Base-by-base conservation (phyloP, 2,888 invertebrate genomes). In the Dichetophora obliterata region DNA sequence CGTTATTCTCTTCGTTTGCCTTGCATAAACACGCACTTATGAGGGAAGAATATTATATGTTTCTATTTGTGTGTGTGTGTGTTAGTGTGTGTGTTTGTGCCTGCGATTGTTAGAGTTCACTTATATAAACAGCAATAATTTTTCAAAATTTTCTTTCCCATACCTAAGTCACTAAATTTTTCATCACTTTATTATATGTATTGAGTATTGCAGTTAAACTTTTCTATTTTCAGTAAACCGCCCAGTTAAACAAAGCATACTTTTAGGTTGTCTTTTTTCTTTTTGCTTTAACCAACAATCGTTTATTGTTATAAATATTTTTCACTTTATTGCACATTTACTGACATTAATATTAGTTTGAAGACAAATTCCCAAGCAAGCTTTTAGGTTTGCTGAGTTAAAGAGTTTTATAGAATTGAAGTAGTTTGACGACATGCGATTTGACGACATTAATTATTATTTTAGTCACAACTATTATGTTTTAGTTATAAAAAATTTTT, bases 381-480 rank as follows among this genome's bases (percentile, higher is more conserved):
- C 43, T 43, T 43, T 43, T 43, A 59, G 27, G 14, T 59, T 27
- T 27, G 59, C 24, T 24, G 4, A 59, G 22, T 5, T 59, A 24
- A 22, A 24, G 2, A 27, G 19, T 11, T 27, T 14, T 14, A 19
- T 6, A 54, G 19, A 22, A 9, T 8, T 19, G 19, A 6, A 5
- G 19, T 54, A 19, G 1, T 43, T 43, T 14, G 14, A 43, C 43
- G 43, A 43, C 1, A 14, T n/a, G n/a, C n/a, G n/a, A n/a, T 43
- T 43, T 11, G 43, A 43, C 43, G 3, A 43, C 43, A 43, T 43
- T 1, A 11, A 43, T 4, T 43, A 43, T 69, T 31, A 68, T 76
- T 76, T 57, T 59, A 73, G 50, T 27, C 68, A 72, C 63, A 65
- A 9, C 77, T 77, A 77, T 52, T 14, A 27, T 69, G 16, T 37